Percentiles rank a stretch among this genome's conserved stretches.
phyloP scores from a whole-genome alignment of 2,888 invertebrate species.

The Stramonita haemastoma region DNA sequence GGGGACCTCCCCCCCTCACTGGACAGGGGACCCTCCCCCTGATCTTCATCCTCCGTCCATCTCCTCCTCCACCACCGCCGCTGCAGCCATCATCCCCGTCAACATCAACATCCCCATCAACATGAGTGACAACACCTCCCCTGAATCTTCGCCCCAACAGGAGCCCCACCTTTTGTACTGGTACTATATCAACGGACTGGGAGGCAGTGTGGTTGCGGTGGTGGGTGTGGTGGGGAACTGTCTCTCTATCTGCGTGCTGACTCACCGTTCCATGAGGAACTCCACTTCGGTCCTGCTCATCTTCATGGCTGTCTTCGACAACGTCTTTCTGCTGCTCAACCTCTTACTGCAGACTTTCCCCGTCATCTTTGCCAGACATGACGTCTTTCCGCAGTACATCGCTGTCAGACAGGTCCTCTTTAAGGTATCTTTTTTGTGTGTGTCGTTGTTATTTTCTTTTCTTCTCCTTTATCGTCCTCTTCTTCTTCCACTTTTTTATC shows the following conservation, averaged over 20 bases:
- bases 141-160: background rate
- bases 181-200: slow-evolving; percentile 88
- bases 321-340: slow-evolving; percentile 47
- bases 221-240: slow-evolving; percentile 78
- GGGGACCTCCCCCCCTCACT: too few relatives aligned
- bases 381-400: slow-evolving; percentile 46
- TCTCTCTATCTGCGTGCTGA: slow-evolving; percentile 58
- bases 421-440: slow-evolving; percentile 7
- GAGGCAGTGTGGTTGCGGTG: slow-evolving; percentile 93
- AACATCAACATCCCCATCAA: background rate
- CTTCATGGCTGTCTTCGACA: slow-evolving; percentile 87
- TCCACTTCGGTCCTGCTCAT: slow-evolving; percentile 95
- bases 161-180: slow-evolving; percentile 48
- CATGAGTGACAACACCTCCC: background rate
- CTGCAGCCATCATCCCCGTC: background rate
- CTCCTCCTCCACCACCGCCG: background rate
- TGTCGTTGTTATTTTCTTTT: background rate
- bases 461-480: background rate
- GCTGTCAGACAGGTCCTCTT: slow-evolving; percentile 41
- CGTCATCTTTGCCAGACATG: slow-evolving; percentile 53
- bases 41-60: background rate
- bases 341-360: slow-evolving; percentile 54
- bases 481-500: background rate
- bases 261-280: slow-evolving; percentile 90
- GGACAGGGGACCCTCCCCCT: background rate